Percentiles rank a stretch among this genome's conserved stretches.
phyloP scores from a whole-genome alignment of 2,113 vertebrate genomes.

The Dicaeum eximium region DNA sequence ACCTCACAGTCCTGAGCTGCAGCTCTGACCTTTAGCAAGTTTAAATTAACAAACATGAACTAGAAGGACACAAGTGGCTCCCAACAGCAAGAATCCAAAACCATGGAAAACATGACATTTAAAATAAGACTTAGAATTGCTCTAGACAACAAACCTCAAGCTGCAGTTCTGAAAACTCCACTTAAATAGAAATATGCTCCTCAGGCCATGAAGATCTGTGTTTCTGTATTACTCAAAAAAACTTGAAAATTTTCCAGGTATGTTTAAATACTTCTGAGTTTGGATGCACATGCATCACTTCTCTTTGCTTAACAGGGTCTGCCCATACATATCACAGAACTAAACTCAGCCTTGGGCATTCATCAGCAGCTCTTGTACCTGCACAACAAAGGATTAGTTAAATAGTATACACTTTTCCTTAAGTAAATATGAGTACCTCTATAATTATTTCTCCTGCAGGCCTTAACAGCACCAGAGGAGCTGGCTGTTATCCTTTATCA shows the following conservation, averaged over 20 bases:
- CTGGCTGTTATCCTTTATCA: slow-evolving; percentile 30
- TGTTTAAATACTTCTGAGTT: background rate
- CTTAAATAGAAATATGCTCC: background rate
- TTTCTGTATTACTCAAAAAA: background rate
- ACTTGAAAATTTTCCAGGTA: background rate
- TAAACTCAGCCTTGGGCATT: background rate
- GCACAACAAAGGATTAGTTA: slow-evolving; percentile 25
- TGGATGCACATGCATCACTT: background rate
- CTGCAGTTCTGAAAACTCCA: background rate
- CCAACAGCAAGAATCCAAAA: fast-evolving
- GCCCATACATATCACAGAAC: background rate
- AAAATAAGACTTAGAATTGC: background rate
- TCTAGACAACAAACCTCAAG: background rate
- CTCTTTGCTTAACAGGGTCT: background rate
- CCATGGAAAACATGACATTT: background rate
- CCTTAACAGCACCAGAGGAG: slow-evolving; percentile 12
- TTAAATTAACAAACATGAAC: background rate
- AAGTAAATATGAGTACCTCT: slow-evolving; percentile 19
- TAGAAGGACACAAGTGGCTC: background rate
- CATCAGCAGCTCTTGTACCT: background rate
- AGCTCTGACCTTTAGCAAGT: background rate
- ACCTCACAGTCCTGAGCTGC: background rate
- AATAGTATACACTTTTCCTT: slow-evolving; percentile 18
- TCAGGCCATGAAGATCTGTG: background rate
- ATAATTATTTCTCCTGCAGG: slow-evolving; percentile 45